Evolutionary conservation across 2,113 vertebrate genomes (phyloP), one percentile per base, ranked within the genome.

Genomic region (Meriones unguiculatus): DNA sequence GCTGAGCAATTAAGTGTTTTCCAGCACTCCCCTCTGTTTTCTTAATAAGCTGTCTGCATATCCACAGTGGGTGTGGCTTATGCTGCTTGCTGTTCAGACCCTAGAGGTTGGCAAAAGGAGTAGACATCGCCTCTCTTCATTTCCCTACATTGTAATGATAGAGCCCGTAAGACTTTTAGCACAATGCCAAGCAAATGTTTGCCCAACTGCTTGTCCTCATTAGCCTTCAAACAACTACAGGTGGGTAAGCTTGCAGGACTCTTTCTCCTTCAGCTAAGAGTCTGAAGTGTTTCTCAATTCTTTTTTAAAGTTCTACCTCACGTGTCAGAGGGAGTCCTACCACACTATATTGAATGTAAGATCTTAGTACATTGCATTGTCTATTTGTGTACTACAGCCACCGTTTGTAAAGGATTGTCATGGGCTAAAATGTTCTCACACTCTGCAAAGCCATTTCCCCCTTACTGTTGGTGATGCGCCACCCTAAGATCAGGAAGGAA

Each of bases 351-450:
- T 84, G 24, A 20, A 30, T 1, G 9, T 72, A 64, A 69, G 35
- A 69, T 84, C 95, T 73, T 90, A 80, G 59, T 75, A 70, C 15
- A 5, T 28, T 76, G 5, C 41, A 5, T 20, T n/a, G 25, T 89
- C 8, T 81, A 5, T 89, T 85, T 91, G 5, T 52, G 12, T 69
- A 25, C 52, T 38, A 7, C 65, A 30, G 8, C 20, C 30, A 22
- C 25, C 24, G 15, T 80, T 75, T 62, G 2, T 77, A 82, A 87
- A 84, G 28, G 46, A 78, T 6, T 64, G 15, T 38, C 75, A 54
- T 73, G 59, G 80, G 52, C 24, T 92, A 80, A 73, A 69, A 82
- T 89, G 52, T 87, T 97, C 28, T 96, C 89, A 62, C 46, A 65
- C 1, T 11, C 10, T 8, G 10, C 64, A 57, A 86, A 81, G 35